phyloP scores from a whole-genome alignment of 2,113 vertebrate species.

The Sinosuthora webbiana region DNA sequence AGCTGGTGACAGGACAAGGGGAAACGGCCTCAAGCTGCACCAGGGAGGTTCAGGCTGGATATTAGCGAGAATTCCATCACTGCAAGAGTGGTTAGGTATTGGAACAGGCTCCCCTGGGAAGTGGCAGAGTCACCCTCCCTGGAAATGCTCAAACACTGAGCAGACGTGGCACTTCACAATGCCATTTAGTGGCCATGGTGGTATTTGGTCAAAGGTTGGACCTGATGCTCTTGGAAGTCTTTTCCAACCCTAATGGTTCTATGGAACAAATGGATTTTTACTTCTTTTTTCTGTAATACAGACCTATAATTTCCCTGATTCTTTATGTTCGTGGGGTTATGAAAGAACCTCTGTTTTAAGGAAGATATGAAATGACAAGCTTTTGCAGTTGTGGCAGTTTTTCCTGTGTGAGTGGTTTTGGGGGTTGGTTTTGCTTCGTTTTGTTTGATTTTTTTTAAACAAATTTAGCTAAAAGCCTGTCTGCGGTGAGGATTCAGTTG shows the following conservation, averaged over 20 bases:
- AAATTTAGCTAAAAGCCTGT: not conserved
- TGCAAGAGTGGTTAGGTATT: not conserved
- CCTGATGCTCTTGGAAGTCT: not conserved
- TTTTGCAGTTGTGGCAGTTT: not conserved
- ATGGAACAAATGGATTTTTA: not conserved
- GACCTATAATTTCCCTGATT: not conserved
- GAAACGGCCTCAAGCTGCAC: not conserved
- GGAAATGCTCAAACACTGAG: not conserved
- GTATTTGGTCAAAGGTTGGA: not conserved
- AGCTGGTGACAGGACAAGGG: not conserved
- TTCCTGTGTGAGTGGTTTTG: not conserved
- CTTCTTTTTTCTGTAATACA: not conserved
- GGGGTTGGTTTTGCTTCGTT: not conserved
- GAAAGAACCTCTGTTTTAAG: not conserved
- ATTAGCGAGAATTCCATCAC: not conserved
- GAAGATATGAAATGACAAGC: not conserved
- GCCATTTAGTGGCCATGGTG: not conserved
- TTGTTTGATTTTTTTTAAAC: not conserved
- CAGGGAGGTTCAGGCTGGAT: not conserved
- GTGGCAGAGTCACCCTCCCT: not conserved
- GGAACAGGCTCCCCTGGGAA: not conserved
- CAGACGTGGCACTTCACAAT: not conserved
- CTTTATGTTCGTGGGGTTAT: not conserved
- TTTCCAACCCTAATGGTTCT: not conserved
- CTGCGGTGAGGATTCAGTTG: not conserved